Conservation (phyloP, 2,888 invertebrate genomes). For the Drosophila putrida region DNA sequence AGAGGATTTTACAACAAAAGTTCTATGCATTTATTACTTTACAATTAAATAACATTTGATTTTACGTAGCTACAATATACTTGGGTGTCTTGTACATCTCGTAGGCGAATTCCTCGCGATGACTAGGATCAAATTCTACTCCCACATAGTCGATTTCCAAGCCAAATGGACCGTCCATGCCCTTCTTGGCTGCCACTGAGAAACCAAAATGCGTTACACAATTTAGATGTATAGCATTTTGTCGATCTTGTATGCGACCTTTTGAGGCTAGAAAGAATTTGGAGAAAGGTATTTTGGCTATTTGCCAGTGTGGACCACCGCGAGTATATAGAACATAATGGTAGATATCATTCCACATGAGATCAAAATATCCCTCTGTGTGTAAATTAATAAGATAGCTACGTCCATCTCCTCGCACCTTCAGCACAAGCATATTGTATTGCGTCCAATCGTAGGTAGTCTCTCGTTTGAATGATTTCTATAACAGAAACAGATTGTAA, state of each 20-base stretch:
- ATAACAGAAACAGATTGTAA: conserved; percentile 11
- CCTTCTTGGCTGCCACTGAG: conserved; percentile 90
- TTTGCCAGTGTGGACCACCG: conserved; percentile 99
- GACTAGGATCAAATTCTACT: conserved; percentile 91
- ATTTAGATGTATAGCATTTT: conserved; percentile 88
- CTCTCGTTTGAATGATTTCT: conserved; percentile 93
- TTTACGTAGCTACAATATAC: conserved; percentile 88
- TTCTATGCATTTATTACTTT: conserved; percentile 45
- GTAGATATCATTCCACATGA: conserved; percentile 95
- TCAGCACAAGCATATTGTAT: conserved; percentile 91
- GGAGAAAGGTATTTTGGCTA: conserved; percentile 96
- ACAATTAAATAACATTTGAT: conserved; percentile 57
- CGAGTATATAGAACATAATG: conserved; percentile 95
- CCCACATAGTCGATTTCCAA: conserved; percentile 98
- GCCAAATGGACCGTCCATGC: conserved; percentile 92
- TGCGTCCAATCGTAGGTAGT: conserved; percentile 90
- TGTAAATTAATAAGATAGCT: conserved; percentile 93
- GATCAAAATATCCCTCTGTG: conserved; percentile 91
- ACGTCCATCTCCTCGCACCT: conserved; percentile 97
- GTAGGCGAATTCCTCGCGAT: conserved; percentile 95
- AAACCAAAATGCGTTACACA: conserved; percentile 92
- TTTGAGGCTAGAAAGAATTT: conserved; percentile 94
- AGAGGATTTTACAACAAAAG: conserved; percentile 16
- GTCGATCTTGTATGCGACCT: conserved; percentile 94
- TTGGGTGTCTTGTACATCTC: conserved; percentile 93